phyloP scores from a whole-genome alignment of 2,797 vertebrate species.

The Molossus molossus region DNA sequence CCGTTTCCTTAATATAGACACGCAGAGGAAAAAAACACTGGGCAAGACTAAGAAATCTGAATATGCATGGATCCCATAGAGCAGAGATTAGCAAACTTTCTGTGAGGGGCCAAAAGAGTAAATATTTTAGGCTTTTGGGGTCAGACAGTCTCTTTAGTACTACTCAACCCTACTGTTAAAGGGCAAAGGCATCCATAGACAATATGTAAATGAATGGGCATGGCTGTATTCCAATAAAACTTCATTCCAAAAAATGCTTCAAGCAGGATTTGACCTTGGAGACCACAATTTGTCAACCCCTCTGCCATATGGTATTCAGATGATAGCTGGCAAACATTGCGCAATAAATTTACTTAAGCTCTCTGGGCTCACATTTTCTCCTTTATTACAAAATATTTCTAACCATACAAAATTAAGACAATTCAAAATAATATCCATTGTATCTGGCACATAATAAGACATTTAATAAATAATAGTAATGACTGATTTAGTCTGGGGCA shows the following conservation, averaged over 20 bases:
- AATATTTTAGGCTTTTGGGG: background rate
- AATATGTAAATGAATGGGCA: background rate
- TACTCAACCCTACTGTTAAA: background rate
- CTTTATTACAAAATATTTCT: background rate
- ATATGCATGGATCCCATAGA: background rate
- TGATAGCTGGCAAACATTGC: background rate
- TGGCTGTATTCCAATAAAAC: background rate
- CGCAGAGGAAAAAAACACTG: background rate
- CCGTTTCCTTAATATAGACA: background rate
- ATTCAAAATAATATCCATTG: background rate
- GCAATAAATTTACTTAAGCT: background rate
- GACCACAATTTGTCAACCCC: background rate
- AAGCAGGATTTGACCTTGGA: background rate
- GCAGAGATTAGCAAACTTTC: background rate
- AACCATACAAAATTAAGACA: background rate
- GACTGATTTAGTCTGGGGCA: background rate
- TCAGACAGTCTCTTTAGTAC: background rate
- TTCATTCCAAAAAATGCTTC: conserved; percentile 42
- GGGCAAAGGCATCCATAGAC: background rate
- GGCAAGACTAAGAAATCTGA: background rate
- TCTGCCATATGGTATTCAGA: background rate
- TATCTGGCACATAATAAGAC: background rate
- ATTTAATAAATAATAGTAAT: conserved; percentile 30
- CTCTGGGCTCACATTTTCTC: background rate
- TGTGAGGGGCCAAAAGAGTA: background rate